Percentiles rank a stretch among this genome's conserved stretches.
Conservation (phyloP, 1,140 invertebrate species). For the Asobara japonica region DNA sequence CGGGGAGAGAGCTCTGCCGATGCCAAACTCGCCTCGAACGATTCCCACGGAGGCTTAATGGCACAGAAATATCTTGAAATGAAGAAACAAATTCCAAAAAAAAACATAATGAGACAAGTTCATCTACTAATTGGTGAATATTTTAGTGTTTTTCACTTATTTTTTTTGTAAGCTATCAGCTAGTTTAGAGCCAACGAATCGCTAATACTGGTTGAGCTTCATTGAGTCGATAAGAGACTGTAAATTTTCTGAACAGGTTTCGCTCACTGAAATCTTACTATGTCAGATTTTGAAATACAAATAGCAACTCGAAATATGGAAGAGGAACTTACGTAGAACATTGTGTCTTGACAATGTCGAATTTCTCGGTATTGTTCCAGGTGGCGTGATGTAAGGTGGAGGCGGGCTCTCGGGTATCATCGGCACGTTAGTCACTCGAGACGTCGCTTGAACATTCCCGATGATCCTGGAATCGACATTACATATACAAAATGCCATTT, state of each 20-base stretch:
- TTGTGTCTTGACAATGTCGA: constrained; percentile 25
- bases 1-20: constrained; percentile 42
- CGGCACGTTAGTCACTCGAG: not conserved
- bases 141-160: no score
- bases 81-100: not conserved
- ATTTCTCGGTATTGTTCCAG: constrained; percentile 48
- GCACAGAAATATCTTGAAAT: constrained; percentile 14
- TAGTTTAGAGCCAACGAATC: no score
- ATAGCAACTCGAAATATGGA: not conserved
- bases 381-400: constrained; percentile 60
- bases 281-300: not conserved
- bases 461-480: constrained; percentile 34
- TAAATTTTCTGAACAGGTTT: no score
- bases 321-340: constrained; percentile 40
- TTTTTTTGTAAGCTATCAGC: no score
- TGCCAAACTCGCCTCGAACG: constrained; percentile 37
- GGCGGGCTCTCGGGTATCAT: constrained; percentile 57
- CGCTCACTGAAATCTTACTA: not conserved
- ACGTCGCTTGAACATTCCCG: constrained; percentile 34
- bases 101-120: not conserved
- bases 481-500: constrained; percentile 22
- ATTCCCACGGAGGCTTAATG: constrained; percentile 24
- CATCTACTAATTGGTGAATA: not conserved
- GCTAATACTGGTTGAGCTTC: no score
- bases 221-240: no score